Base-by-base conservation (phyloP, 2,797 vertebrate species). In the Novumbra hubbsi region DNA sequence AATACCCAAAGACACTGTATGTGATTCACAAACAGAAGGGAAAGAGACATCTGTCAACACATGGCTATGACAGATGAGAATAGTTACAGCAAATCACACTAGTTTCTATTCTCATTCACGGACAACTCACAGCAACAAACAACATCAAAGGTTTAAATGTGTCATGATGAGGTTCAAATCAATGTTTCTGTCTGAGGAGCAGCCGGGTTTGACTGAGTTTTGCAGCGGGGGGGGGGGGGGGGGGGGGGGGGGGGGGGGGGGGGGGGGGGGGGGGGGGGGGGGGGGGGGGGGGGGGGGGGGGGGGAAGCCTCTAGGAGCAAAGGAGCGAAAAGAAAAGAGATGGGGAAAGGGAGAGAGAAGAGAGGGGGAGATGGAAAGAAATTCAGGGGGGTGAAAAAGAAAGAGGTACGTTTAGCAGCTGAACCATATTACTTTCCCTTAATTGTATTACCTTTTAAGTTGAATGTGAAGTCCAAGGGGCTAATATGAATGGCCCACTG, bases 391-490 rank as follows among this genome's bases (percentile, higher is more conserved):
- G 68, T 30, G 49, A 63, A 73, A 80, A 38, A 77, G 70, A 78
- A 24, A 60, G 72, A 78, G 66, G 81, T 82, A 75, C 79, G 76
- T 85, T 82, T 79, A 87, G 78, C 72, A 77, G 76, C 76, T 75
- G 73, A 79, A 68, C n/a, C 17, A 57, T 72, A 75, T 82, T 88
- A 73, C 76, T 81, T 88, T 84, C 30, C 68, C 72, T 80, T 87
- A 74, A 85, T 86, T 87, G 86, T 68, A 80, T 84, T 81, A 84
- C 80, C 71, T 82, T 86, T 85, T 84, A 84, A 82, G 76, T 71
- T 70, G 81, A 88, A 83, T 78, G 77, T 48, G 57, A 83, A 83
- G 80, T 87, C 73, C 49, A 55, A 19, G 63, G 84, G 75, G 67
- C 74, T 78, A 82, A 85, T 74, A 83, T 77, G 81, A 87, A 86